Base-by-base conservation (phyloP, 2,113 vertebrate genomes). In the Aspiorhynchus laticeps region DNA sequence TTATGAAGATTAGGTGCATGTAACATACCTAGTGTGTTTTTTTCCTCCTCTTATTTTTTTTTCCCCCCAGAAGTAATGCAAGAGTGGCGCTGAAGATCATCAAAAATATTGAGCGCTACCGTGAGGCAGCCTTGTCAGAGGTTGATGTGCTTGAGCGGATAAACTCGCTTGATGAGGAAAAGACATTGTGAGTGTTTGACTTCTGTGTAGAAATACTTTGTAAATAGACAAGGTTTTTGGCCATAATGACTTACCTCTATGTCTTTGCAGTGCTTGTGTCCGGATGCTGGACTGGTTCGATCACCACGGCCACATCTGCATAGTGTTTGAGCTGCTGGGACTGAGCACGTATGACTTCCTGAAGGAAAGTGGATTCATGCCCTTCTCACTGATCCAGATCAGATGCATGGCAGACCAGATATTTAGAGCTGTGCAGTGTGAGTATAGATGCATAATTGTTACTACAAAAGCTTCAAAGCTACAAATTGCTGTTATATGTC, bases 231-330 rank as follows among this genome's bases (percentile, higher is more conserved):
- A 14, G 12, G 14, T 56, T 19, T 33, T 21, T 1, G 7, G 38
- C 19, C 7, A 0, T 15, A 56, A 56, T 56, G 3, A 63, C 11
- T 61, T n/a, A 3, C 31, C 21, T 85, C 2, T 19, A 11, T 53
- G 31, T 80, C 17, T 21, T 43, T 48, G 4, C 89, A 97, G 97
- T 89, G 96, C 96, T 46, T 98, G 97, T 21, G 97, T 99, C 82
- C 95, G 96, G 90, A 99, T 99, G 97, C 90, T 98, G 83, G 96
- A 98, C 88, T 98, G 96, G 97, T 99, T 99, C 93, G 95, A 98
- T 91, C 94, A 98, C 80, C 92, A 96, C 26, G 96, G 97, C 77
- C 98, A 99, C 71, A 91, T 97, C 91, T 99, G 98, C 93, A 98
- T 99, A 89, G 97, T 98, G 80, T 97, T 99, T 85, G 97, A 99